A percentile compares a stretch with the other conserved stretches of the same genome.
Conservation (phyloP, 2,888 invertebrate species). For the Hemistola chrysoprasaria region DNA sequence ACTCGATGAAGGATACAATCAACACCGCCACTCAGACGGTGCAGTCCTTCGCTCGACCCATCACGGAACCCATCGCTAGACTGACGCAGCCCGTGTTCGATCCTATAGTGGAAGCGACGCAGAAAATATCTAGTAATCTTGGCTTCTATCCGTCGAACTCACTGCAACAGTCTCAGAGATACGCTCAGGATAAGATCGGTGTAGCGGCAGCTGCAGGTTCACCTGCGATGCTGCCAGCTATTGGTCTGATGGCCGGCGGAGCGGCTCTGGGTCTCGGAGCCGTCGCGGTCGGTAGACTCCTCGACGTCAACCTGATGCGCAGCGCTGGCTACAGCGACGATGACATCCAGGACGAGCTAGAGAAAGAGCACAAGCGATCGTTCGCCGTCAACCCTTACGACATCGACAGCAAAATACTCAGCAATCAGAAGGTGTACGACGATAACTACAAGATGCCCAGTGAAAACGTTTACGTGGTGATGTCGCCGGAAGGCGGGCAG, state of each 20-base stretch:
- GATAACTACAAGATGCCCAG: conserved; percentile 80
- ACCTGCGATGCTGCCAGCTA: conserved; percentile 86
- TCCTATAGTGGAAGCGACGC: conserved; percentile 89
- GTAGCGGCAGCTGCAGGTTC: conserved; percentile 81
- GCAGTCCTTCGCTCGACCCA: conserved; percentile 84
- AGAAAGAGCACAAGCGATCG: conserved; percentile 82
- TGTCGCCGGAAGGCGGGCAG: conserved; percentile 66
- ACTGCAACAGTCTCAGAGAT: conserved; percentile 68
- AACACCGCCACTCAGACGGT: conserved; percentile 87
- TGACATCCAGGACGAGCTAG: conserved; percentile 61
- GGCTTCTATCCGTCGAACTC: conserved; percentile 82
- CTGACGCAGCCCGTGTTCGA: conserved; percentile 86
- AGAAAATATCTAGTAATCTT: conserved; percentile 89
- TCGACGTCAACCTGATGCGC: conserved; percentile 85
- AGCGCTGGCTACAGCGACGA: conserved; percentile 70
- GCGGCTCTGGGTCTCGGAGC: conserved; percentile 92
- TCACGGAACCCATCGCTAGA: conserved; percentile 82
- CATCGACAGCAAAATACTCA: conserved; percentile 67
- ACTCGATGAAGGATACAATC: conserved; percentile 87
- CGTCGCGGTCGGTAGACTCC: conserved; percentile 88
- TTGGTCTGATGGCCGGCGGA: conserved; percentile 91
- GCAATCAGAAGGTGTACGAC: conserved; percentile 67
- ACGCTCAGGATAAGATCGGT: conserved; percentile 85
- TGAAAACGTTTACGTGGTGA: conserved; percentile 77
- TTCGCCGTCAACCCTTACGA: conserved; percentile 63